These are phyloP conservation scores for Apodemus speciosus DNA, from an alignment of 2,113 vertebrate genomes.

Conservation along the genomic window DNA sequence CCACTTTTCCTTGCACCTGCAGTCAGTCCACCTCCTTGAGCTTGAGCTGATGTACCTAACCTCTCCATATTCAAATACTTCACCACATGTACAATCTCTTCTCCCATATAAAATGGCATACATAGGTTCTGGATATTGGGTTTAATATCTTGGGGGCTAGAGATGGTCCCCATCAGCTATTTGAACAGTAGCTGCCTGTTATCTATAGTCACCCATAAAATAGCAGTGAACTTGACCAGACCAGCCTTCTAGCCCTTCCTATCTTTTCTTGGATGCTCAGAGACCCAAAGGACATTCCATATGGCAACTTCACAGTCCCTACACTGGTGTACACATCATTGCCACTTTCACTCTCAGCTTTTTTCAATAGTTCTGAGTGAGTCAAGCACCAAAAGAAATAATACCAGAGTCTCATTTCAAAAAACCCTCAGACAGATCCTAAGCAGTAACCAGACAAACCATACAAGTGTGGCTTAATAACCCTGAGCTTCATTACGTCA, in stretches of 20 bases:
- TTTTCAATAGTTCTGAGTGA: not conserved
- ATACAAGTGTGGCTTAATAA: not conserved
- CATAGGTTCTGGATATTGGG: not conserved
- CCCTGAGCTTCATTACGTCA: not conserved
- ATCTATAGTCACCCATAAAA: not conserved
- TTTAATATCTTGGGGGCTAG: not conserved
- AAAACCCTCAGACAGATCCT: not conserved
- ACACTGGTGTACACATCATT: not conserved
- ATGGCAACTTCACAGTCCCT: not conserved
- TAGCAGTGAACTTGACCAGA: not conserved
- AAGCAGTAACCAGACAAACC: not conserved
- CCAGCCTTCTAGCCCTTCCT: not conserved
- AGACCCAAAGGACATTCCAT: not conserved
- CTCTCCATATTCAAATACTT: not conserved
- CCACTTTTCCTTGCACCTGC: not conserved
- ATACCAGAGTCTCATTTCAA: not conserved
- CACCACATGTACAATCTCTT: not conserved
- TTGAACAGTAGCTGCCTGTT: not conserved
- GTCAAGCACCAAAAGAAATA: slow-evolving; percentile 15
- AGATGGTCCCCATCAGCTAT: not conserved
- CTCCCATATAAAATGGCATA: not conserved
- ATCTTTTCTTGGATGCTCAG: not conserved
- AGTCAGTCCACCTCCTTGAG: not conserved
- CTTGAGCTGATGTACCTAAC: not conserved
- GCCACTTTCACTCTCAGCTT: not conserved